These are phyloP conservation scores for Siderastrea radians DNA, from an alignment of 92 coral and sea anemone genomes.

Conservation along the genomic window DNA sequence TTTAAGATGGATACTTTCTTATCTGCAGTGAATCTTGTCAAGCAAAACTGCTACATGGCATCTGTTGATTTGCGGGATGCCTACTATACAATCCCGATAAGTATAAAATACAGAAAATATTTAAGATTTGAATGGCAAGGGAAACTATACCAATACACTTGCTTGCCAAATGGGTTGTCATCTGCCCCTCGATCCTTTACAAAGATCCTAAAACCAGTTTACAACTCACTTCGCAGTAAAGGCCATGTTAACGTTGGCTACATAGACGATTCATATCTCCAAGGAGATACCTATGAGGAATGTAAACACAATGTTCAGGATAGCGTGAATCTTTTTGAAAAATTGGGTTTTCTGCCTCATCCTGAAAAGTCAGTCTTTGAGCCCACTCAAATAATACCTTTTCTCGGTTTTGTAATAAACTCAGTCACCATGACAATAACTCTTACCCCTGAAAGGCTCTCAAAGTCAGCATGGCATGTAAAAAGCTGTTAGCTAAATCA, in stretches of 20 bases:
- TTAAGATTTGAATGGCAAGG: constrained; percentile 33
- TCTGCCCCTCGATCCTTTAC: constrained; percentile 35
- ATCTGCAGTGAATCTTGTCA: constrained; percentile 28
- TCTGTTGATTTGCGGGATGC: constrained; percentile 54
- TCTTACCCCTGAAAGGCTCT: not conserved
- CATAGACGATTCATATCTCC: constrained; percentile 45
- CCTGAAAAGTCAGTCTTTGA: constrained; percentile 32
- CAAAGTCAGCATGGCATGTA: constrained; percentile 13
- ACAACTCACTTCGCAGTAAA: constrained; percentile 16
- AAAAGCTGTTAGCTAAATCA: not conserved
- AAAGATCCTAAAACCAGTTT: constrained; percentile 43
- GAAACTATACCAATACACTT: constrained; percentile 35
- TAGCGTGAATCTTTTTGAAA: constrained; percentile 4
- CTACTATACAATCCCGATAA: constrained; percentile 37
- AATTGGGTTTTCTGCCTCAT: constrained; percentile 37
- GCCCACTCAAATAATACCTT: constrained; percentile 35
- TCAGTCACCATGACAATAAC: constrained; percentile 11
- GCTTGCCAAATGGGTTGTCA: constrained; percentile 42
- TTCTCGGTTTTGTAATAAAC: constrained; percentile 25
- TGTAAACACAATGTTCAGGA: constrained; percentile 32
- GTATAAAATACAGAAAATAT: constrained; percentile 15
- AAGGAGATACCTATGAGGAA: constrained; percentile 35
- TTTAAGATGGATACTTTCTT: constrained; percentile 41
- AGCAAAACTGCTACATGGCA: constrained; percentile 46
- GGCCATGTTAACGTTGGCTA: constrained; percentile 38